Conservation (phyloP, 1,140 invertebrate species). For the Drosophila nannoptera region DNA sequence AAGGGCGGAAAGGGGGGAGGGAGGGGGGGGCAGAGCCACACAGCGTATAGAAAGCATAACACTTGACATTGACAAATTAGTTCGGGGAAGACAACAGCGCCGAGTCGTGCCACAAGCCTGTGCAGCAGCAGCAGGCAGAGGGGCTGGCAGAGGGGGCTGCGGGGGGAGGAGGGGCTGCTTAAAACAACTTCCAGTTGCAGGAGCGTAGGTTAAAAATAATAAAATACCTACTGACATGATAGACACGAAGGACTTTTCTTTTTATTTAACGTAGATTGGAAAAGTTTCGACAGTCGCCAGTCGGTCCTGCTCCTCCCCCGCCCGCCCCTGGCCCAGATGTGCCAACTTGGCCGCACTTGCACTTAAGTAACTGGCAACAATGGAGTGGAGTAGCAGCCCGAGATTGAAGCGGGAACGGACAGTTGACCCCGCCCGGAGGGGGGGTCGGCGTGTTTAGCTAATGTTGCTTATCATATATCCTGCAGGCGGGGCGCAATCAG, state of each 20-base stretch:
- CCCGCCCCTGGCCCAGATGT: background rate
- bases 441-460: conserved; percentile 60
- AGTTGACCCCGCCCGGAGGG: background rate
- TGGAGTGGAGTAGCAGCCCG: conserved; percentile 41
- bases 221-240: conserved; percentile 79
- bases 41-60: conserved; percentile 73
- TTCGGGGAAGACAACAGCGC: conserved; percentile 68
- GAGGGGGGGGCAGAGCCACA: no score
- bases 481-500: conserved; percentile 38
- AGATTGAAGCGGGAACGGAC: conserved; percentile 34
- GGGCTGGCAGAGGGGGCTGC: background rate
- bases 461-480: conserved; percentile 72
- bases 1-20: conserved; percentile 8
- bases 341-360: conserved; percentile 62
- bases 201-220: conserved; percentile 70
- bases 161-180: conserved; percentile 46
- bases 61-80: conserved; percentile 79
- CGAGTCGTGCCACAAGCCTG: conserved; percentile 17
- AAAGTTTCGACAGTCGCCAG: conserved; percentile 74
- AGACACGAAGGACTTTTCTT: conserved; percentile 75
- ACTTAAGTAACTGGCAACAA: conserved; percentile 61
- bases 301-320: background rate
- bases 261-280: conserved; percentile 79
- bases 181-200: conserved; percentile 40
- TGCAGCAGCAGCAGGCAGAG: background rate